A percentile compares a stretch with the other conserved stretches of the same genome.
Conservation (phyloP, 1,140 invertebrate species). For the Parapsyche elsis region DNA sequence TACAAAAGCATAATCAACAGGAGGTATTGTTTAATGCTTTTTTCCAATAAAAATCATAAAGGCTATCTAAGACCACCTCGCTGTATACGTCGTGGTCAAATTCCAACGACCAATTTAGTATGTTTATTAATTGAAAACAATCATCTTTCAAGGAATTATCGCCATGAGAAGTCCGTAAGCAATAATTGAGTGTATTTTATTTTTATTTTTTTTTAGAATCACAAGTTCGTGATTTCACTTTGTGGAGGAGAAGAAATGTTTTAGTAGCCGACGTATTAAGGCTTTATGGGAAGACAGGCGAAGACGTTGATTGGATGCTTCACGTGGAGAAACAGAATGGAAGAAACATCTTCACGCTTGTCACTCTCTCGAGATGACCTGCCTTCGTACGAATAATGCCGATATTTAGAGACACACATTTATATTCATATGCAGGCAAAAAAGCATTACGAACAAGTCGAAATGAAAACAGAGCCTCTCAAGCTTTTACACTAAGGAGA, state of each 20-base stretch:
- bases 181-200: background rate
- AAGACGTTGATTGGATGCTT: constrained; percentile 38
- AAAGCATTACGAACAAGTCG: too few relatives aligned
- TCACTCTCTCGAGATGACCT: constrained; percentile 11
- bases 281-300: constrained; percentile 34
- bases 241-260: constrained; percentile 28
- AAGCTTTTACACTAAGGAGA: too few relatives aligned
- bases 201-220: background rate
- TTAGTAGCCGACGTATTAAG: constrained; percentile 40
- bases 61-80: too few relatives aligned
- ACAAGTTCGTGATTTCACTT: background rate
- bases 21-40: too few relatives aligned
- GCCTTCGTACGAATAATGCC: constrained; percentile 10
- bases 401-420: background rate
- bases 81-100: too few relatives aligned
- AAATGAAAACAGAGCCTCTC: background rate
- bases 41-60: too few relatives aligned
- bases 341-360: constrained; percentile 39
- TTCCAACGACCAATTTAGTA: too few relatives aligned
- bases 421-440: background rate
- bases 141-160: too few relatives aligned
- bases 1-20: too few relatives aligned
- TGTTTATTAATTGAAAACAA: too few relatives aligned
- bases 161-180: too few relatives aligned
- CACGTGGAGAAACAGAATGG: constrained; percentile 27